A percentile compares a stretch with the other conserved stretches of the same genome.
Evolutionary conservation across 2,888 invertebrate genomes (phyloP).

Genomic region (Tinea semifulvella): DNA sequence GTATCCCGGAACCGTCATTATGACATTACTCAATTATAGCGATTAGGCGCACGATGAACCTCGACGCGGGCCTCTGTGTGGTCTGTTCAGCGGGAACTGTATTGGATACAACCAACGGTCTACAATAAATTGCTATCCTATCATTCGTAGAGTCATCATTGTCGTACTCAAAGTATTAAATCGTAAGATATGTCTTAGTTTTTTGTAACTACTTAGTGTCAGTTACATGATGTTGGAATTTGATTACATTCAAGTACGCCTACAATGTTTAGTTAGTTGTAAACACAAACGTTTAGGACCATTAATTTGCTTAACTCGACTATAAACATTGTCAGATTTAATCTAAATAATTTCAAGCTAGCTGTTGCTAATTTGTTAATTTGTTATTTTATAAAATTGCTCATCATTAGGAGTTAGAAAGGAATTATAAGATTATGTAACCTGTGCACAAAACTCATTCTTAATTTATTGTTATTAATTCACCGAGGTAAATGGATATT

Average conservation of each 20-base stretch:
- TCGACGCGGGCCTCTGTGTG: constrained; percentile 30
- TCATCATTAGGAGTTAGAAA: neutral
- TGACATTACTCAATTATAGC: constrained; percentile 42
- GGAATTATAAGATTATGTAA: too few relatives aligned
- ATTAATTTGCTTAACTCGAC: neutral
- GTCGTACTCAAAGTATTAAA: neutral
- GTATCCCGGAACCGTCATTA: constrained; percentile 33
- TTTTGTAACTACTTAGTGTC: neutral
- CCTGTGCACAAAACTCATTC: too few relatives aligned
- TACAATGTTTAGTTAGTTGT: too few relatives aligned
- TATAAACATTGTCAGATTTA: neutral
- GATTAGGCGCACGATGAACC: constrained; percentile 39
- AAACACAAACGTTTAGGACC: too few relatives aligned
- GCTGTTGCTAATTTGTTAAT: neutral
- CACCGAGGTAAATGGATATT: too few relatives aligned
- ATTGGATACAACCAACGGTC: constrained; percentile 62
- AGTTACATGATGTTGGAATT: neutral
- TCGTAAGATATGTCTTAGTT: neutral
- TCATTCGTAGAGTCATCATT: constrained; percentile 19
- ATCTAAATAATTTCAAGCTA: neutral
- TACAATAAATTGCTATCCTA: constrained; percentile 51
- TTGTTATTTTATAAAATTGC: neutral
- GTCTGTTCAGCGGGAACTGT: constrained; percentile 41
- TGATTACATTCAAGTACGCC: neutral
- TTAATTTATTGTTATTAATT: too few relatives aligned